Percentiles rank a stretch among this genome's conserved stretches.
Conservation (phyloP, 2,888 invertebrate genomes). For the Latheticus oryzae region DNA sequence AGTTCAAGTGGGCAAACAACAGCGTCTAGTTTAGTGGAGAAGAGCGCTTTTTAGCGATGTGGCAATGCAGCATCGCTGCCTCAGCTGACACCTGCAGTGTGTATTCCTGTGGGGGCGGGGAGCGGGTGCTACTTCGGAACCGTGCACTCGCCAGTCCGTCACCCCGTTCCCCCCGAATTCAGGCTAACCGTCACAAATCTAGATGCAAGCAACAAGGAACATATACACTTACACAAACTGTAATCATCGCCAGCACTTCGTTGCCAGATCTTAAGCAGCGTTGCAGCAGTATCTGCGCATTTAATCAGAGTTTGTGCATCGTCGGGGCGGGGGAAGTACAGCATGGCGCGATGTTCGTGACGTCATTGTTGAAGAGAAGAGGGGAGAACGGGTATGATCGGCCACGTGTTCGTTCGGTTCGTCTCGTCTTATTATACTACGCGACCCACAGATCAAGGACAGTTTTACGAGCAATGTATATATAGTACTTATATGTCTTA, state of each 20-base stretch:
- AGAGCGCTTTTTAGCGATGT: conserved; percentile 46
- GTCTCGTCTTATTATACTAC: conserved; percentile 63
- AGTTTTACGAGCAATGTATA: conserved; percentile 66
- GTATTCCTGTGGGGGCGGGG: conserved; percentile 59
- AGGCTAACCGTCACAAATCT: conserved; percentile 61
- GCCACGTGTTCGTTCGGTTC: conserved; percentile 63
- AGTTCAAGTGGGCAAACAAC: conserved; percentile 29
- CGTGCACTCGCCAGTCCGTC: conserved; percentile 59
- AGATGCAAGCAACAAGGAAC: conserved; percentile 60
- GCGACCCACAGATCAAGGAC: conserved; percentile 67
- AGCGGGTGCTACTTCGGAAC: conserved; percentile 53
- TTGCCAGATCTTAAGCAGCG: conserved; percentile 62
- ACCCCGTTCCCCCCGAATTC: conserved; percentile 46
- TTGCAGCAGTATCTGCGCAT: conserved; percentile 63
- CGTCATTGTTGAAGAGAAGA: conserved; percentile 58
- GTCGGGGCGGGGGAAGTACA: conserved; percentile 58
- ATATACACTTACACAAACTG: conserved; percentile 60
- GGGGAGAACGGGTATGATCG: conserved; percentile 48
- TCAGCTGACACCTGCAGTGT: conserved; percentile 66
- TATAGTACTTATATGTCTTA: conserved; percentile 62
- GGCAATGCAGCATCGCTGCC: conserved; percentile 60
- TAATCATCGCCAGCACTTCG: conserved; percentile 63
- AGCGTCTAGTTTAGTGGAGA: conserved; percentile 23
- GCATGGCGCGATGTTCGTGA: conserved; percentile 64
- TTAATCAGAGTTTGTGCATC: conserved; percentile 61